A percentile compares a stretch with the other conserved stretches of the same genome.
These are phyloP conservation scores for Hozukius guyotensis DNA, from an alignment of 2,797 vertebrate genomes.

Conservation along the genomic window DNA sequence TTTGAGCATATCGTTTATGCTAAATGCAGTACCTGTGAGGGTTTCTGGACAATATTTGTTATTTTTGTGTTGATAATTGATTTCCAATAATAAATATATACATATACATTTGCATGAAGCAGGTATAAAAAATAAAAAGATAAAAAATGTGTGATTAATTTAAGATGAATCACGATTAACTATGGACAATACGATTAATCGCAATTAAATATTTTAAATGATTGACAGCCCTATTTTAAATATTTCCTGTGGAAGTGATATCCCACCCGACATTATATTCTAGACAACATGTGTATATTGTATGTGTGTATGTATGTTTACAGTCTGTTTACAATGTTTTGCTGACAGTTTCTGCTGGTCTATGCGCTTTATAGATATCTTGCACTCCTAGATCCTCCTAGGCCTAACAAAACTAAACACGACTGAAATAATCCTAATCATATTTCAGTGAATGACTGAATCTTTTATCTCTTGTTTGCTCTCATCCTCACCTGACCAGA, in stretches of 20 bases:
- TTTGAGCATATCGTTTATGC: no score
- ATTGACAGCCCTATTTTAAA: neutral
- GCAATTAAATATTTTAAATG: no score
- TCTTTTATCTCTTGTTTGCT: neutral
- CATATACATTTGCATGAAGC: no score
- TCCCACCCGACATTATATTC: neutral
- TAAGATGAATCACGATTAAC: no score
- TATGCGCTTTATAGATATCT: neutral
- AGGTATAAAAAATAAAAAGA: no score
- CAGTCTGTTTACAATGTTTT: neutral
- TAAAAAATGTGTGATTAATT: no score
- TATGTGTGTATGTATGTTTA: neutral
- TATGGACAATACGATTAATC: no score
- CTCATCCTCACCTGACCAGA: constrained; percentile 90
- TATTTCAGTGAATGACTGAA: neutral
- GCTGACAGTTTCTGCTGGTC: neutral
- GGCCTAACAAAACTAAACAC: neutral
- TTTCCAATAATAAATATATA: no score
- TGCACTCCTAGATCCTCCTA: neutral
- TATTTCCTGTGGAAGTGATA: neutral
- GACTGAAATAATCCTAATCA: neutral
- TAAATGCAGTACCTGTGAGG: no score
- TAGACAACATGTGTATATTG: neutral
- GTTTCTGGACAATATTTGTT: no score
- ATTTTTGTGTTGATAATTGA: no score